A percentile compares a stretch with the other conserved stretches of the same genome.
Evolutionary conservation across 2,113 vertebrate species (phyloP).

Genomic region (Neopipo cinnamomea): DNA sequence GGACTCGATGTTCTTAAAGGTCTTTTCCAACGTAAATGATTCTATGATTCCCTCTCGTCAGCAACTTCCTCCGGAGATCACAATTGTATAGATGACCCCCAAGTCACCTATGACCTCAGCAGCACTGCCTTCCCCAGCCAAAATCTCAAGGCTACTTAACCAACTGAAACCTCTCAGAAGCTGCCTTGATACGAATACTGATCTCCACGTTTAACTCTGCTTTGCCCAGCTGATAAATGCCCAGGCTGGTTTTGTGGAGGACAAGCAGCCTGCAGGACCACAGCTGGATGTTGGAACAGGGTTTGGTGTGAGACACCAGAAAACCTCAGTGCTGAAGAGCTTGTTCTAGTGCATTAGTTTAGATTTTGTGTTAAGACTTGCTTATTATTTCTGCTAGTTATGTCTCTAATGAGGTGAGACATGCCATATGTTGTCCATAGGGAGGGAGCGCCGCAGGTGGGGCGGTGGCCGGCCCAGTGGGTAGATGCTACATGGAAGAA

Average conservation of each 20-base stretch:
- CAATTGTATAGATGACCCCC: background rate
- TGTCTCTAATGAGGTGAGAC: conserved; percentile 63
- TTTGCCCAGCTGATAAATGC: background rate
- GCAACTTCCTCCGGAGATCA: background rate
- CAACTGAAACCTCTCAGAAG: conserved; percentile 4
- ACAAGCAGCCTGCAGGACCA: accelerated
- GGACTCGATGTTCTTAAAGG: background rate
- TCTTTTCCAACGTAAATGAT: background rate
- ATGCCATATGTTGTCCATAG: conserved; percentile 51
- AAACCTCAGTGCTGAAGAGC: background rate
- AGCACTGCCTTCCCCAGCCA: background rate
- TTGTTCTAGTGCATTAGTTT: background rate
- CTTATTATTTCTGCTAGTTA: conserved; percentile 62
- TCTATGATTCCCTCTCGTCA: background rate
- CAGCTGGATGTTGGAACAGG: background rate
- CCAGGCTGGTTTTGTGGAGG: background rate
- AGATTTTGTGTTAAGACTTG: background rate
- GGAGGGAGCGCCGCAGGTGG: conserved; percentile 33
- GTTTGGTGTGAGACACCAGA: background rate
- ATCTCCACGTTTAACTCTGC: background rate
- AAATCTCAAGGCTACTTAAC: conserved; percentile 1
- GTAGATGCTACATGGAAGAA: background rate
- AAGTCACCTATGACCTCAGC: background rate
- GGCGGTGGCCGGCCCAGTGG: background rate
- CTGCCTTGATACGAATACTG: background rate